Conservation (phyloP, 2,797 vertebrate species). For the Macropodus opercularis region DNA sequence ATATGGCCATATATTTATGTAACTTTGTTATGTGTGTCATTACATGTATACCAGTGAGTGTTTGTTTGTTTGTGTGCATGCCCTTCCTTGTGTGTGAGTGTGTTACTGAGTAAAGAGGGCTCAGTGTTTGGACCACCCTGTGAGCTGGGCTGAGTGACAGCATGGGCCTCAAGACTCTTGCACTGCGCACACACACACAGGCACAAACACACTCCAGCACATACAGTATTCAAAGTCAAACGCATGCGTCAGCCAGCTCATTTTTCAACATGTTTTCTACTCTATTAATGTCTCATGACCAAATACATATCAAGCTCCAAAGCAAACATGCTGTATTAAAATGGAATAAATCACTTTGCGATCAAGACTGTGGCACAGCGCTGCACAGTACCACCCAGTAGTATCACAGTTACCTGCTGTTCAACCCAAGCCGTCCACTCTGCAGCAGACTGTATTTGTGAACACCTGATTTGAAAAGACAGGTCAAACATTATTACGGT, state of each 20-base stretch:
- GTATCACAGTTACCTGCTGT: conserved; percentile 47
- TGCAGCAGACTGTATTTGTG: conserved; percentile 4
- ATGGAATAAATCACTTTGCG: conserved; percentile 73
- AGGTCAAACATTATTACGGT: conserved; percentile 34
- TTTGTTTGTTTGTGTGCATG: conserved; percentile 74
- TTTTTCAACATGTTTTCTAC: conserved; percentile 79
- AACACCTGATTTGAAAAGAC: conserved; percentile 48
- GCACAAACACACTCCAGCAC: conserved; percentile 38
- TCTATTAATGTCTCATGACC: conserved; percentile 81
- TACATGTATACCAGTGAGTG: conserved; percentile 76
- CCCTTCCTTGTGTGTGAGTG: conserved; percentile 26
- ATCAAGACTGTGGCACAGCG: conserved; percentile 38
- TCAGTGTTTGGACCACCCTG: conserved; percentile 84
- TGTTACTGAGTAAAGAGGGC: conserved; percentile 74
- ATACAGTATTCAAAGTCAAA: conserved; percentile 61
- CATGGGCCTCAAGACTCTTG: conserved; percentile 71
- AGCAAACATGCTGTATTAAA: conserved; percentile 73
- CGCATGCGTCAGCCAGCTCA: conserved; percentile 68
- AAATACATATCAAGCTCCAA: conserved; percentile 76
- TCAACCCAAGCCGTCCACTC: conserved; percentile 22
- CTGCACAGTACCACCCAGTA: conserved; percentile 55
- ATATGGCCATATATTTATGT: conserved; percentile 77
- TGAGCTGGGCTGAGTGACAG: conserved; percentile 79
- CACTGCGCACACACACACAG: conserved; percentile 47
- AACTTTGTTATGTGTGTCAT: conserved; percentile 79